Base-by-base conservation (phyloP, 2,797 vertebrate species). In the Crax fasciolata region DNA sequence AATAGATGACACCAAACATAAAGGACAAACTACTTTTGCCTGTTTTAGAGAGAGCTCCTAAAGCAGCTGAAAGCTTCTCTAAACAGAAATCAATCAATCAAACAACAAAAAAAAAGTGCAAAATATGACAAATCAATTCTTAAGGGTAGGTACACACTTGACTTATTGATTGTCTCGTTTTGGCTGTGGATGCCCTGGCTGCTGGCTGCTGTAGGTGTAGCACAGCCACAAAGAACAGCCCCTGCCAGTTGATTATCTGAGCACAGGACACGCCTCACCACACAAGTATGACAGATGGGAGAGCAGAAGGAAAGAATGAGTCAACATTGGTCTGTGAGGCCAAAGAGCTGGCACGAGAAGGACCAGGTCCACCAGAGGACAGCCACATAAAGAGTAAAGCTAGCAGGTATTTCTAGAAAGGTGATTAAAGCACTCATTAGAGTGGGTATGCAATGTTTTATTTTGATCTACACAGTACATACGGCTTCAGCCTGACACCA, bases 231-330 rank as follows among this genome's bases (percentile, higher is more conserved):
- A 84, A 73, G 23, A 59, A 55, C 8, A 95, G 57, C 38, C 48
- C 78, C 57, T 85, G 81, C 70, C 57, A 80, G 84, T 32, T 8
- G 41, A 77, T 89, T 74, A 85, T 85, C 93, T 79, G 77, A 89
- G 82, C 9, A 65, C 41, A 59, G 52, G 87, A 73, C 61, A 79
- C 5, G 2, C 70, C 63, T 63, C 52, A 70, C 63, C 4, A 30
- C 89, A 71, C 0, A 3, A 84, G 82, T 58, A 80, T 0, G 1
- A 72, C 94, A 96, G 96, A 95, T 93, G 95, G 94, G 46, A 85
- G 44, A 94, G 78, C 96, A 96, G 93, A 87, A 87, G 94, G 95
- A 66, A 84, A 41, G 68, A 74, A 71, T 89, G 93, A 96, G 81
- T 94, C 93, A 93, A 32, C 76, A 46, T 8, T 43, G 82, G 75